These are phyloP conservation scores for Trachelus troglodyta DNA, from an alignment of 2,888 invertebrate genomes.

Conservation along the genomic window DNA sequence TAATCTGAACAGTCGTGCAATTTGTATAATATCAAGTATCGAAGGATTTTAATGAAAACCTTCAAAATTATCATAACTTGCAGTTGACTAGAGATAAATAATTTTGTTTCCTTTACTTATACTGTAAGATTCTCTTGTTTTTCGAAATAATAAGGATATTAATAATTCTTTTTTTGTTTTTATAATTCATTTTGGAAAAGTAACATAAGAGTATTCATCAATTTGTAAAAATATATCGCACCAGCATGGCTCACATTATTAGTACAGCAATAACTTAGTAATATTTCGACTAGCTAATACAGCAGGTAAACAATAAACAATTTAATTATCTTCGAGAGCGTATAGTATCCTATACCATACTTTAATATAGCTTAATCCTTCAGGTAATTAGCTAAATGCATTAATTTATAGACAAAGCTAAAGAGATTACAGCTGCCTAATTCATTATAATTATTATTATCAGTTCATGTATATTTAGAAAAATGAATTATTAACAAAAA, in stretches of 20 bases:
- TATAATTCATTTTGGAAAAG: not conserved
- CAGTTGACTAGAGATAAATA: not conserved
- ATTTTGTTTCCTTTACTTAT: not conserved
- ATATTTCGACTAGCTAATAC: not conserved
- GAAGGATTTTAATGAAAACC: not conserved
- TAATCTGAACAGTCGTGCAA: not conserved
- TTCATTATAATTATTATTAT: not conserved
- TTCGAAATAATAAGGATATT: not conserved
- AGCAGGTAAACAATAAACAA: not conserved
- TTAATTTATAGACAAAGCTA: not conserved
- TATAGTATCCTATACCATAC: not conserved
- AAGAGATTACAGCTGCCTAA: not conserved
- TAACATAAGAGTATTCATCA: not conserved
- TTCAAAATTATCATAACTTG: not conserved
- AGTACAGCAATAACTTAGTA: not conserved
- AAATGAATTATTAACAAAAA: not conserved
- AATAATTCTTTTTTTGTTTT: not conserved
- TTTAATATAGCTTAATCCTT: not conserved
- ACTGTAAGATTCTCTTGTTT: not conserved
- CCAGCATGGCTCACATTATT: not conserved
- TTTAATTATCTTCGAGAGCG: not conserved
- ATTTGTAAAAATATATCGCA: not conserved
- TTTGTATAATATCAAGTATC: not conserved
- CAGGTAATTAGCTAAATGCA: not conserved
- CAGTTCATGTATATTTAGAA: not conserved